Percentiles rank a stretch among this genome's conserved stretches.
phyloP scores from a whole-genome alignment of 2,113 vertebrate genomes.

The Rhabdomys dilectus region DNA sequence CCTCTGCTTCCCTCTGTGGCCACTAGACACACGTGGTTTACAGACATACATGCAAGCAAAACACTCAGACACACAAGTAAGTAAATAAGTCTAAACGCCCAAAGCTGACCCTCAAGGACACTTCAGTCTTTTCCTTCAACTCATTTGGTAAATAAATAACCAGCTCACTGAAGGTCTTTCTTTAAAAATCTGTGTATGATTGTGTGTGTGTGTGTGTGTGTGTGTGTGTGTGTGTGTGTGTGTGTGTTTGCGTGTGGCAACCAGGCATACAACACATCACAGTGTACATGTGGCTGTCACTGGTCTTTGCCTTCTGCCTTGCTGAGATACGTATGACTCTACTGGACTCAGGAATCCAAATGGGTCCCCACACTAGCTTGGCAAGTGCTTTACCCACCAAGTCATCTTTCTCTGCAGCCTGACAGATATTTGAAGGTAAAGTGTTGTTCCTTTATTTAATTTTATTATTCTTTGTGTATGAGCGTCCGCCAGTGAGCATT shows the following conservation, averaged over 20 bases:
- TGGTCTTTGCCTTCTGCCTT: neutral
- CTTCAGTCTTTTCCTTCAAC: neutral
- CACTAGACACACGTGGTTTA: neutral
- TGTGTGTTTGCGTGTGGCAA: neutral
- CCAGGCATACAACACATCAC: neutral
- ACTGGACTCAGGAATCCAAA: too few species aligned
- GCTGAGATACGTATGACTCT: neutral
- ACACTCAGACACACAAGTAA: neutral
- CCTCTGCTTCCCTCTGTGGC: neutral
- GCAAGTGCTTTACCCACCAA: neutral
- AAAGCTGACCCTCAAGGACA: neutral
- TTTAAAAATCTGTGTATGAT: neutral
- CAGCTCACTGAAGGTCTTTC: neutral
- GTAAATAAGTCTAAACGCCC: neutral
- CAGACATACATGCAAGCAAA: neutral
- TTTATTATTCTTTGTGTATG: neutral
- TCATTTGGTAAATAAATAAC: neutral
- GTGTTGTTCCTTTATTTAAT: neutral
- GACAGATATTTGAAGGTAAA: neutral
- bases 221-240: neutral
- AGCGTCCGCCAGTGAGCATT: neutral
- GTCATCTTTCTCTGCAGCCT: neutral
- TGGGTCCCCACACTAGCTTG: neutral
- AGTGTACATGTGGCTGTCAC: neutral
- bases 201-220: neutral